Base-by-base conservation (phyloP, 2,888 invertebrate species). In the Eupithecia tripunctaria region DNA sequence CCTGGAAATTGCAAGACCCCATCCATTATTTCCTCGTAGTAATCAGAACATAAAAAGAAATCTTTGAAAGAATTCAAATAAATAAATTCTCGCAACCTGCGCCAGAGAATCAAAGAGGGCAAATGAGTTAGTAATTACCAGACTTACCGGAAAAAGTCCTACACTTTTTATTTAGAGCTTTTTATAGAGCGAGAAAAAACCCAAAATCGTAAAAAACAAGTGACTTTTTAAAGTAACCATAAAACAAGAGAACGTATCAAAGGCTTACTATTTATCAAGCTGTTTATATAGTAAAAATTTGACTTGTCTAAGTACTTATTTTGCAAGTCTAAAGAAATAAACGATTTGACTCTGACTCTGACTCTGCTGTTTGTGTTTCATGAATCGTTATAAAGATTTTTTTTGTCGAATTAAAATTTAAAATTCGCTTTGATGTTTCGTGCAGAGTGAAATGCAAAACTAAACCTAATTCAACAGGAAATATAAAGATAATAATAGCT, bases 51-150 rank as follows among this genome's bases (percentile, higher is more conserved):
- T 27, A 60, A 60, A 60, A 59, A 59, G 4, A 25, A 60, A 29
- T 21, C 25, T 18, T 60, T 21, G 18, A 70, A 71, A 67, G 68
- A 59, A 71, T 65, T 74, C 68, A 56, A 71, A 71, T 62, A 70
- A 67, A 70, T 51, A 21, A 71, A 74, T 71, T 72, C 66, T 67
- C 25, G 59, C 65, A 72, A 62, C 32, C 51, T 63, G 47, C 41
- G 63, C 32, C 67, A 67, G 59, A 59, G 68, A 74, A 75, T 75
- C 74, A 75, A 77, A 79, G 67, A 70, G 68, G 69, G 21, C 78
- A 79, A 79, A 77, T 74, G 73, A 76, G 76, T 74, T 63, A 60
- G 77, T 78, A 78, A 79, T 78, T 77, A 77, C 74, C 21, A 56
- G 70, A 47, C 70, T 70, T 51, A 43, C 71, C 59, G n/a, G 25